These are phyloP conservation scores for Eilema sororculum DNA, from an alignment of 2,888 invertebrate genomes.

Conservation along the genomic window DNA sequence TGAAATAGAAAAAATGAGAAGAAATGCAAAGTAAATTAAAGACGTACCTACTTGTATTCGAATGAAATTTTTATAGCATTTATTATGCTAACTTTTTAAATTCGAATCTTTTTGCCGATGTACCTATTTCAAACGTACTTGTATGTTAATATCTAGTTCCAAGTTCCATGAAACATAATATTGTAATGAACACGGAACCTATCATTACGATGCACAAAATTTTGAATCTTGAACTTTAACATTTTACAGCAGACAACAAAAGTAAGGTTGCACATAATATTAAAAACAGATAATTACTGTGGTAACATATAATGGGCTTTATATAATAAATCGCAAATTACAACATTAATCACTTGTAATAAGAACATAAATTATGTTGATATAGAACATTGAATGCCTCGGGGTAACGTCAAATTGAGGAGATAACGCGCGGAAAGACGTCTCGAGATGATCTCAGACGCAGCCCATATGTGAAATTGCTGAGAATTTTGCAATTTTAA, in stretches of 20 bases:
- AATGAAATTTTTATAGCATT: no score
- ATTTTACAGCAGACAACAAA: constrained; percentile 27
- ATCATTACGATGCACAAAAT: constrained; percentile 16
- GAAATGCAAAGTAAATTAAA: not conserved
- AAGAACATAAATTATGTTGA: constrained; percentile 83
- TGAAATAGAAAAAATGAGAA: not conserved
- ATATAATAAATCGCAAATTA: constrained; percentile 69
- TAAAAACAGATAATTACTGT: constrained; percentile 41
- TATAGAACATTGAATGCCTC: constrained; percentile 76
- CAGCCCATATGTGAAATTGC: constrained; percentile 86
- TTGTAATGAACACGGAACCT: constrained; percentile 9
- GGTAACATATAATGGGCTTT: constrained; percentile 45
- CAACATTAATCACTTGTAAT: constrained; percentile 81
- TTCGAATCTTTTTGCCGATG: no score
- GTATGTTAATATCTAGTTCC: not conserved
- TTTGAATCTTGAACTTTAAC: constrained; percentile 26
- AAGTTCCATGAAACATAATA: not conserved
- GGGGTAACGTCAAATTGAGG: constrained; percentile 75
- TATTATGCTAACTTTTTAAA: no score
- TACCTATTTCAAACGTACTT: no score
- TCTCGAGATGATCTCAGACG: constrained; percentile 77
- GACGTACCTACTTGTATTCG: no score
- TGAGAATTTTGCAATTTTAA: constrained; percentile 86
- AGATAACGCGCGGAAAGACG: constrained; percentile 72
- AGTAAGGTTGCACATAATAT: constrained; percentile 29